phyloP scores from a whole-genome alignment of 2,797 vertebrate genomes.

The Trachurus trachurus region DNA sequence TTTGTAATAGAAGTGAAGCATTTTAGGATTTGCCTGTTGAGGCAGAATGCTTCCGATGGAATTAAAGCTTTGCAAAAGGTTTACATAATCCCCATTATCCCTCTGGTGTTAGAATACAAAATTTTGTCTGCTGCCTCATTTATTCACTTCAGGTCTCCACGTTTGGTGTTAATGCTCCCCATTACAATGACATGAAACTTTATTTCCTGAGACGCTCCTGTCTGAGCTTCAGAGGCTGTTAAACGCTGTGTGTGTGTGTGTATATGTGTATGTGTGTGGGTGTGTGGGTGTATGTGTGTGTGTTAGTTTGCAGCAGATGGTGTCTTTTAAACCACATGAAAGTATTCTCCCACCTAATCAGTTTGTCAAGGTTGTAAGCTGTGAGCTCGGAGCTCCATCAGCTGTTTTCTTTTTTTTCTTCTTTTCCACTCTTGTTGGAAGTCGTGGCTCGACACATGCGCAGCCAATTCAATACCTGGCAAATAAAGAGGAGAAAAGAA shows the following conservation, averaged over 20 bases:
- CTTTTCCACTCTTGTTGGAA: slow-evolving; percentile 12
- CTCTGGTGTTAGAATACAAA: slow-evolving; percentile 7
- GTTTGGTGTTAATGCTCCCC: slow-evolving; percentile 3
- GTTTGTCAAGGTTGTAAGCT: slow-evolving; percentile 48
- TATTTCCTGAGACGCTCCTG: neutral
- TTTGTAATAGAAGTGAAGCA: slow-evolving; percentile 27
- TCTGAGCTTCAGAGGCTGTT: slow-evolving; percentile 3
- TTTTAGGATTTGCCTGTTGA: slow-evolving; percentile 58
- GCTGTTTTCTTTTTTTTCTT: neutral
- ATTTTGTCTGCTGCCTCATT: slow-evolving; percentile 12
- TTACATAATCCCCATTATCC: slow-evolving; percentile 54
- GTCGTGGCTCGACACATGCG: slow-evolving; percentile 5
- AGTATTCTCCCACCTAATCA: slow-evolving; percentile 46
- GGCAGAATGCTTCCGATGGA: slow-evolving; percentile 51
- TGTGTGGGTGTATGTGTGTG: slow-evolving; percentile 1
- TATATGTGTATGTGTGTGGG: too few species aligned
- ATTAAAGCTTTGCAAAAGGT: slow-evolving; percentile 53
- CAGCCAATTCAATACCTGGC: slow-evolving; percentile 7
- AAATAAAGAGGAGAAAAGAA: neutral
- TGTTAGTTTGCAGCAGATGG: slow-evolving; percentile 25
- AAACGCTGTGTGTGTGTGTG: neutral
- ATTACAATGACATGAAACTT: neutral
- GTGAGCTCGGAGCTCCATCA: slow-evolving; percentile 1
- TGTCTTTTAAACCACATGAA: slow-evolving; percentile 47
- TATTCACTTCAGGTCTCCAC: slow-evolving; percentile 8